These are phyloP conservation scores for Drosophila ohnishii DNA, from an alignment of 1,140 invertebrate species.

Conservation along the genomic window DNA sequence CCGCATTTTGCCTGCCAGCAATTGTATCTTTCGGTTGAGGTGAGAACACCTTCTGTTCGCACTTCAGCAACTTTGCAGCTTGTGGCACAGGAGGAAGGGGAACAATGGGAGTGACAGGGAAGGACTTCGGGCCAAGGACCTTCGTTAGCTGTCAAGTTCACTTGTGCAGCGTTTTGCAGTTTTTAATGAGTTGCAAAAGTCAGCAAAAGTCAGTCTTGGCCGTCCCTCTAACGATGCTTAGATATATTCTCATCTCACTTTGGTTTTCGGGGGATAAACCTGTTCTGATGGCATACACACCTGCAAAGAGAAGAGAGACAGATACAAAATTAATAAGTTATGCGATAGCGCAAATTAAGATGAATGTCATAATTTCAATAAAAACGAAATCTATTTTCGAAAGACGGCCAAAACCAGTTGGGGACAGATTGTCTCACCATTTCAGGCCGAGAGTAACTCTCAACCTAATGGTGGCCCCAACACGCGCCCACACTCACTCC, in stretches of 20 bases:
- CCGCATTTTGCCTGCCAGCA: conserved; percentile 3
- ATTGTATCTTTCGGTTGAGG: conserved; percentile 20
- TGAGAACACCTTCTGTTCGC: conserved; percentile 21
- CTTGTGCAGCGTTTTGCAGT: conserved; percentile 53
- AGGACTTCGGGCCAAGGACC: conserved; percentile 30
- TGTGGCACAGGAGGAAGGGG: neutral
- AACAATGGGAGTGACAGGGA: conserved; percentile 1
- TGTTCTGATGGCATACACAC: conserved; percentile 58
- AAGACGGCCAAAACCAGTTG: conserved; percentile 42
- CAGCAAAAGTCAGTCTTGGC: conserved; percentile 45
- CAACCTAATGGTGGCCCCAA: conserved; percentile 44
- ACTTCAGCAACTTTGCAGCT: conserved; percentile 15
- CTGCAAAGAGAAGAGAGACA: conserved; percentile 53
- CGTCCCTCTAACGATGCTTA: conserved; percentile 44
- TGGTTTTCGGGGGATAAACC: conserved; percentile 44
- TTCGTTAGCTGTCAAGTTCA: conserved; percentile 56
- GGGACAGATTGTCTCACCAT: conserved; percentile 41
- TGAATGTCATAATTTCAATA: conserved; percentile 81
- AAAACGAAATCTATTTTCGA: conserved; percentile 77
- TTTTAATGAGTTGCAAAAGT: conserved; percentile 60
- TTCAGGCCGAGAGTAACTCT: conserved; percentile 1
- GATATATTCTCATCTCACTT: conserved; percentile 4
- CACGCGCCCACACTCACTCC: conserved; percentile 49
- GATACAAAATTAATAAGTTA: conserved; percentile 73
- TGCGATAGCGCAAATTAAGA: conserved; percentile 76